A percentile compares a stretch with the other conserved stretches of the same genome.
Evolutionary conservation across 2,888 invertebrate species (phyloP).

Genomic region (Standfussiana lucernea): DNA sequence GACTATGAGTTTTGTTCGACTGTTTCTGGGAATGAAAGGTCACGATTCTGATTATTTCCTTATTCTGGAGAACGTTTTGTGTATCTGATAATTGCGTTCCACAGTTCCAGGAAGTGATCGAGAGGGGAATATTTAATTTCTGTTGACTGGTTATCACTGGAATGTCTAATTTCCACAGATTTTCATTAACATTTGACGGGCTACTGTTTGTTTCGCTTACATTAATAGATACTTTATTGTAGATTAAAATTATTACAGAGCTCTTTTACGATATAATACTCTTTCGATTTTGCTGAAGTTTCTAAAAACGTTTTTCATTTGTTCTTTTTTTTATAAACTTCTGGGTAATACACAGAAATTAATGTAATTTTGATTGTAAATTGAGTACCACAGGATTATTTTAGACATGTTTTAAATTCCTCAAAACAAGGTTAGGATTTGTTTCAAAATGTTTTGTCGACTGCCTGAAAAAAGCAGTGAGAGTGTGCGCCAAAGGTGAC

Average conservation of each 20-base stretch:
- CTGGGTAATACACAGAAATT: background rate
- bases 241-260: background rate
- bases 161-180: constrained; percentile 1
- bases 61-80: constrained; percentile 22
- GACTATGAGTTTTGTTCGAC: constrained; percentile 22
- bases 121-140: constrained; percentile 3
- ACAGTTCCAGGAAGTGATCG: constrained; percentile 7
- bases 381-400: background rate
- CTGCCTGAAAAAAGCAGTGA: constrained; percentile 48
- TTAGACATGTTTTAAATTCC: background rate
- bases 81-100: constrained; percentile 7
- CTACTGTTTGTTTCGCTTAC: background rate
- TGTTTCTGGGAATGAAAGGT: constrained; percentile 33
- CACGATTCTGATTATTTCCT: constrained; percentile 8
- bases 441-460: constrained; percentile 21
- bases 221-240: background rate
- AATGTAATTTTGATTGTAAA: background rate
- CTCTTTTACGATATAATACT: background rate
- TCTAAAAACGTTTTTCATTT: background rate
- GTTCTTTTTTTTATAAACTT: background rate
- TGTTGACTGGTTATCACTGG: background rate
- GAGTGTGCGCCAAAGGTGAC: constrained; percentile 67
- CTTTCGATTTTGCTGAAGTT: background rate
- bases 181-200: background rate
- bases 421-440: background rate